These are phyloP conservation scores for Macquaria australasica DNA, from an alignment of 2,113 vertebrate genomes.

Conservation along the genomic window DNA sequence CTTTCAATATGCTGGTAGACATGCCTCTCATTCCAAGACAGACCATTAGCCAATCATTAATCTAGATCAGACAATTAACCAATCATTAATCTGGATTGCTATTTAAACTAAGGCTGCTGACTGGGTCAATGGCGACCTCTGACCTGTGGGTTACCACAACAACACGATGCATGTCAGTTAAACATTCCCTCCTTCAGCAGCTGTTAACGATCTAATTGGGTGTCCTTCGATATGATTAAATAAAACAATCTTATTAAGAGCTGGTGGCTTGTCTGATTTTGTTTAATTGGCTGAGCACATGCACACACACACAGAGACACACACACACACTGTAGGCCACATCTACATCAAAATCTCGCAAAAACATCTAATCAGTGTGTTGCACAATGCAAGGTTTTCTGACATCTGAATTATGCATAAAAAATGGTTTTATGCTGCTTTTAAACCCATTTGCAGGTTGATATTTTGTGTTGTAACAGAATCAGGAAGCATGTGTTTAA, in stretches of 20 bases:
- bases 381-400: not conserved
- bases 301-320: not conserved
- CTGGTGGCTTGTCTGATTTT: not conserved
- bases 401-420: not conserved
- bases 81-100: conserved; percentile 54
- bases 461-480: not conserved
- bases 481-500: not conserved
- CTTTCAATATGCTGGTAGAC: conserved; percentile 15
- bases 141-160: conserved; percentile 39
- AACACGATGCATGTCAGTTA: conserved; percentile 11
- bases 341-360: not conserved
- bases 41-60: conserved; percentile 68
- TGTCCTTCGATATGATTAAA: conserved; percentile 20
- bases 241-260: conserved; percentile 30
- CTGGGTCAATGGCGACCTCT: conserved; percentile 49
- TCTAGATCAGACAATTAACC: conserved; percentile 67
- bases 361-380: not conserved
- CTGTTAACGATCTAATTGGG: conserved; percentile 21
- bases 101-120: conserved; percentile 44
- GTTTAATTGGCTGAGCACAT: not conserved
- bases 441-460: not conserved
- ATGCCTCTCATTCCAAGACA: conserved; percentile 47
- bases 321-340: not conserved
- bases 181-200: conserved; percentile 1
- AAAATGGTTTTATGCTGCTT: not conserved